Evolutionary conservation across 1,140 invertebrate genomes (phyloP).

Genomic region (Pseudachorutes palmiensis): DNA sequence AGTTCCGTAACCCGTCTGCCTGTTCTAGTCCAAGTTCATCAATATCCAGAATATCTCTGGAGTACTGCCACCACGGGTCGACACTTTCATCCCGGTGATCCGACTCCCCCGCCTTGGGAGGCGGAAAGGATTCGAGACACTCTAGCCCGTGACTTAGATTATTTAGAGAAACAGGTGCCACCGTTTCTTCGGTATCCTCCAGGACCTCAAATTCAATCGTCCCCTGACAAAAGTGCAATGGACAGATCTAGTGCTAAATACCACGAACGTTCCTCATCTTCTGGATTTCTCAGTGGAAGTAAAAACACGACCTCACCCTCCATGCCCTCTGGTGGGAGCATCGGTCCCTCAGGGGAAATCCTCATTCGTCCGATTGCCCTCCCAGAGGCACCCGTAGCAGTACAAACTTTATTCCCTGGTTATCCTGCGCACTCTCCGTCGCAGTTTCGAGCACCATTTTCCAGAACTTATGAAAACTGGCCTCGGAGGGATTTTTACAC

Average conservation of each 20-base stretch:
- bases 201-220: conserved; percentile 3
- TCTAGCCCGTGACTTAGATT: conserved; percentile 37
- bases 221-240: conserved; percentile 3
- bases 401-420: conserved; percentile 17
- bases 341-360: conserved; percentile 29
- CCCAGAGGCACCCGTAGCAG: conserved; percentile 26
- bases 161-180: conserved; percentile 37
- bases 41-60: conserved; percentile 38
- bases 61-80: conserved; percentile 37
- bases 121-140: conserved; percentile 36
- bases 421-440: conserved; percentile 15
- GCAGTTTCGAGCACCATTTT: conserved; percentile 20
- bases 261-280: conserved; percentile 33
- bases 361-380: conserved; percentile 34
- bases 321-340: conserved; percentile 27
- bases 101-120: conserved; percentile 36
- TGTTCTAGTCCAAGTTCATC: conserved; percentile 40
- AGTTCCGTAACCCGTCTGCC: conserved; percentile 34
- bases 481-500: conserved; percentile 29
- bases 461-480: conserved; percentile 38
- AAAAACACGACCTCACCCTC: conserved; percentile 30
- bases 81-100: conserved; percentile 35
- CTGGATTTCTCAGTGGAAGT: conserved; percentile 38
- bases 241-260: conserved; percentile 14
- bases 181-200: conserved; percentile 29